Evolutionary conservation across 2,888 invertebrate genomes (phyloP).

Genomic region (Hoplodrina ambigua): DNA sequence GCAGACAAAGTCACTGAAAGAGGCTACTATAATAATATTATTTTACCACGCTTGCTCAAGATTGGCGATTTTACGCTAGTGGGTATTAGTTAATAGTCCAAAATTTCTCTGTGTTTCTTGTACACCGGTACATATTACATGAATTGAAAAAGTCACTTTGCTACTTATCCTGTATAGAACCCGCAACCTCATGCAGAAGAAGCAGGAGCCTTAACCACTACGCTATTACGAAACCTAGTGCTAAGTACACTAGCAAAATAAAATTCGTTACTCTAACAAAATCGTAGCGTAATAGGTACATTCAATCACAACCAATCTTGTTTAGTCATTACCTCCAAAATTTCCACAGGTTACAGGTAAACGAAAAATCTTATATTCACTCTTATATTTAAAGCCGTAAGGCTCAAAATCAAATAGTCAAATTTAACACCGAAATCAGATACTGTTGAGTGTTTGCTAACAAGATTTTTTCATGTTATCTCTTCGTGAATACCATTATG

Average conservation of each 20-base stretch:
- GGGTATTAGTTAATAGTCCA: too few relatives aligned
- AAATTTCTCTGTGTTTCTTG: too few relatives aligned
- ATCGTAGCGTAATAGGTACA: slow-evolving; percentile 8
- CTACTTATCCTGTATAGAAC: too few relatives aligned
- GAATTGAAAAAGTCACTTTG: too few relatives aligned
- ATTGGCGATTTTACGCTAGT: too few relatives aligned
- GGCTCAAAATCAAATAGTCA: slow-evolving; percentile 35
- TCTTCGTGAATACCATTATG: slow-evolving; percentile 60
- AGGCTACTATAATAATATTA: too few relatives aligned
- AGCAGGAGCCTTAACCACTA: too few relatives aligned
- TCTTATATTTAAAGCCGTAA: slow-evolving; percentile 22
- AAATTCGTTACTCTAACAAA: background rate
- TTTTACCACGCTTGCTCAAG: too few relatives aligned
- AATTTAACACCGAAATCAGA: slow-evolving; percentile 51
- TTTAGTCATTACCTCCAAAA: slow-evolving; percentile 38
- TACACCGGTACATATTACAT: too few relatives aligned
- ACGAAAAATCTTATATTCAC: background rate
- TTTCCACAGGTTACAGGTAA: slow-evolving; percentile 16
- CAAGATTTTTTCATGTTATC: slow-evolving; percentile 63
- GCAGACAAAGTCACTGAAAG: too few relatives aligned
- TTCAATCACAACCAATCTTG: slow-evolving; percentile 39
- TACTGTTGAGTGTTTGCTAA: slow-evolving; percentile 61
- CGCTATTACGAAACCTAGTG: background rate
- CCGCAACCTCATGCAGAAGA: too few relatives aligned
- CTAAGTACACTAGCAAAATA: background rate